Conservation (phyloP, 2,888 invertebrate species). For the Drosophila falleni region DNA sequence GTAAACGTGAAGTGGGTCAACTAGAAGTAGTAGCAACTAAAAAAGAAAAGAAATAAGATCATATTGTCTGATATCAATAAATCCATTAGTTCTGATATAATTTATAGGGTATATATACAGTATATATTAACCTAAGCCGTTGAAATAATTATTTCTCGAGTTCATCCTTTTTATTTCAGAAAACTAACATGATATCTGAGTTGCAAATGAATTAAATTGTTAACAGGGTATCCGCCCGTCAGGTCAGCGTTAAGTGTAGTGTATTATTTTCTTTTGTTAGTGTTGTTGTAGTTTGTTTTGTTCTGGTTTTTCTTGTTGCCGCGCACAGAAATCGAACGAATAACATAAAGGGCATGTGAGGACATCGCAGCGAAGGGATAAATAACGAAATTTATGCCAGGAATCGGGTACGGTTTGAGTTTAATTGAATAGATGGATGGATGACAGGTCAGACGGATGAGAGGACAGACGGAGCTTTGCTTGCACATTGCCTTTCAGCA, state of each 20-base stretch:
- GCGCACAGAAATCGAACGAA: conserved; percentile 32
- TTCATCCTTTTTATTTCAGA: no score
- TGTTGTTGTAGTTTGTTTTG: conserved; percentile 34
- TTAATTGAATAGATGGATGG: conserved; percentile 49
- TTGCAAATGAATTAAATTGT: background rate
- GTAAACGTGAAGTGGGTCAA: background rate
- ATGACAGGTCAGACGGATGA: conserved; percentile 16
- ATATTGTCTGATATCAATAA: background rate
- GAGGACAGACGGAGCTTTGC: conserved; percentile 10
- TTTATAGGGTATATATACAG: background rate
- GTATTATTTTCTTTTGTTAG: conserved; percentile 14
- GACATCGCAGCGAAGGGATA: conserved; percentile 38
- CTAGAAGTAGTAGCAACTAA: background rate
- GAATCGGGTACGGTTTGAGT: conserved; percentile 30
- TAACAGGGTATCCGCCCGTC: background rate
- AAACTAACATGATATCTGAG: no score
- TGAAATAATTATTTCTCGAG: no score
- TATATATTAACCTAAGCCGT: no score
- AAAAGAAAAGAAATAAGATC: background rate
- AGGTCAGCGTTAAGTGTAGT: background rate
- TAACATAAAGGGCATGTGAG: conserved; percentile 30
- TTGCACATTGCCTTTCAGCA: conserved; percentile 25
- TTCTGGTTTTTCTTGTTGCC: conserved; percentile 21
- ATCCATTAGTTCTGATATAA: background rate
- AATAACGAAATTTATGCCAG: conserved; percentile 46